A percentile compares a stretch with the other conserved stretches of the same genome.
These are phyloP conservation scores for Nannoperca australis DNA, from an alignment of 2,797 vertebrate genomes.

Conservation along the genomic window DNA sequence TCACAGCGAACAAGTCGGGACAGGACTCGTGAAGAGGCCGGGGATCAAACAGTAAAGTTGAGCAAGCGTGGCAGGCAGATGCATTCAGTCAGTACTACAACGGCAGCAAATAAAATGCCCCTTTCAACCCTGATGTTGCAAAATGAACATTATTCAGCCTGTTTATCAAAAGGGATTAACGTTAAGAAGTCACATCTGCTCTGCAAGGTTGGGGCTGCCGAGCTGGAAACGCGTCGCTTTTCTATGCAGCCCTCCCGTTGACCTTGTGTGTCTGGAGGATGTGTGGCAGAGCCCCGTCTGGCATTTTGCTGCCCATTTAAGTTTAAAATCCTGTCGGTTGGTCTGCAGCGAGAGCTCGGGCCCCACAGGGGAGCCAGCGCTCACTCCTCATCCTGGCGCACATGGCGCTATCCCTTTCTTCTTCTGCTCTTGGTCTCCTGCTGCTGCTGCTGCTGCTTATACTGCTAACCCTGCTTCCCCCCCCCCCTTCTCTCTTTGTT, in stretches of 20 bases:
- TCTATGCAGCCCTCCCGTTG: conserved; percentile 61
- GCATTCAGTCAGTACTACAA: conserved; percentile 43
- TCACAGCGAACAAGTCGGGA: conserved; percentile 65
- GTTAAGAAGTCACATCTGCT: conserved; percentile 63
- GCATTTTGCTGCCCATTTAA: conserved; percentile 81
- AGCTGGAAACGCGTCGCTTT: conserved; percentile 32
- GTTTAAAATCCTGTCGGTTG: conserved; percentile 78
- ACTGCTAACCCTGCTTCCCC: conserved; percentile 40
- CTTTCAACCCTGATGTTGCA: conserved; percentile 29
- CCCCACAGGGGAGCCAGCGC: conserved; percentile 60
- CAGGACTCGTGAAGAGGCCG: conserved; percentile 60
- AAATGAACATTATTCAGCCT: conserved; percentile 55
- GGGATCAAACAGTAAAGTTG: conserved; percentile 54
- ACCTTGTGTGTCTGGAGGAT: conserved; percentile 72
- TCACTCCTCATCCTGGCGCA: conserved; percentile 72
- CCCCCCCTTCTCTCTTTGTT: conserved; percentile 47
- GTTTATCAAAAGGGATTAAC: conserved; percentile 52
- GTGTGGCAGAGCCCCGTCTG: conserved; percentile 69
- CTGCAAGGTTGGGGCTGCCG: conserved; percentile 44
- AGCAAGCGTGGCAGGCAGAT: conserved; percentile 33
- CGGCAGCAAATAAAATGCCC: background rate
- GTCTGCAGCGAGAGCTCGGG: conserved; percentile 62
- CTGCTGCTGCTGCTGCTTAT: conserved; percentile 43
- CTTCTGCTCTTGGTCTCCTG: conserved; percentile 48
- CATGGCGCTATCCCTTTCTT: conserved; percentile 58